These are phyloP conservation scores for Athrips mouffetella DNA, from an alignment of 2,888 invertebrate genomes.

Conservation along the genomic window DNA sequence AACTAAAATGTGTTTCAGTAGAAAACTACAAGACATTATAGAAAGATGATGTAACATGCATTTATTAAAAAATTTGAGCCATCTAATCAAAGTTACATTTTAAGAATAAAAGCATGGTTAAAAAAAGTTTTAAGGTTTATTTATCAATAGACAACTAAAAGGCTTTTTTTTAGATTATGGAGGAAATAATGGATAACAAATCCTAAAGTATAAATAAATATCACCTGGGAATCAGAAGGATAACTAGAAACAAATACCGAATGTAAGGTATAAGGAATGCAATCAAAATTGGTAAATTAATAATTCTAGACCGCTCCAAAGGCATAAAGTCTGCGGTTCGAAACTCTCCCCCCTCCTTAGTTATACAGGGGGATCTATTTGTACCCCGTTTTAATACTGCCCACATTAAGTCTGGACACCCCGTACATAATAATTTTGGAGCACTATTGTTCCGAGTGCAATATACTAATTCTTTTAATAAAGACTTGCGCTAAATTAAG, in stretches of 20 bases:
- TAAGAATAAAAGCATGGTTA: too few species aligned
- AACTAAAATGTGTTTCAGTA: too few species aligned
- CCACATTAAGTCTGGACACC: slow-evolving; percentile 61
- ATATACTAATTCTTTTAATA: slow-evolving; percentile 11
- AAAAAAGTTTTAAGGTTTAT: too few species aligned
- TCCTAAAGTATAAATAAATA: not conserved
- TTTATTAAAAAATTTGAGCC: too few species aligned
- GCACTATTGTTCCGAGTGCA: slow-evolving; percentile 25
- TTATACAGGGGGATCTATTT: slow-evolving; percentile 48
- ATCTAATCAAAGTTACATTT: too few species aligned
- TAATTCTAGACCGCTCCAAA: slow-evolving; percentile 72
- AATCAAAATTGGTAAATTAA: slow-evolving; percentile 73
- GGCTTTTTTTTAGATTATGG: too few species aligned
- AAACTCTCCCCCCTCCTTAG: slow-evolving; percentile 38
- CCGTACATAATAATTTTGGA: slow-evolving; percentile 68
- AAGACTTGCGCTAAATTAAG: too few species aligned
- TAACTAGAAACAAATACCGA: not conserved
- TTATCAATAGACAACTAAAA: too few species aligned
- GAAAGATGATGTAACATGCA: too few species aligned
- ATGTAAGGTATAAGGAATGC: slow-evolving; percentile 48
- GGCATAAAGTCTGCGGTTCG: slow-evolving; percentile 69
- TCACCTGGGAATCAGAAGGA: slow-evolving; percentile 9
- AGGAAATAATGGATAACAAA: not conserved
- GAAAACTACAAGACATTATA: too few species aligned
- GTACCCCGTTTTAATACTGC: slow-evolving; percentile 67